Percentiles rank a stretch among this genome's conserved stretches.
Conservation (phyloP, 2,888 invertebrate species). For the Unio pictorum region DNA sequence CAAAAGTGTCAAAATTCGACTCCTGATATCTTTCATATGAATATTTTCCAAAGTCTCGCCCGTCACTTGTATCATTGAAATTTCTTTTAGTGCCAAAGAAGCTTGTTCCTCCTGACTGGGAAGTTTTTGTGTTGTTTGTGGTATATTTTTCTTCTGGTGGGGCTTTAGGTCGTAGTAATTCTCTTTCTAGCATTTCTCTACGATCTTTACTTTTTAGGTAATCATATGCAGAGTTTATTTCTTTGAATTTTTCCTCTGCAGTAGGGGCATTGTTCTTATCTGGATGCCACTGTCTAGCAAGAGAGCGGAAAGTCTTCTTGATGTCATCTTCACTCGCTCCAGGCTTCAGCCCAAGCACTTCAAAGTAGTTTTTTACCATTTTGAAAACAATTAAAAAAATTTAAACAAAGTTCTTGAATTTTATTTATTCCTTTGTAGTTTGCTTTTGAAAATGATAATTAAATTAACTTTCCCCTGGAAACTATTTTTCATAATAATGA, state of each 20-base stretch:
- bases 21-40: constrained; percentile 23
- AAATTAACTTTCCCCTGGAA: too few relatives aligned
- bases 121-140: too few relatives aligned
- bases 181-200: constrained; percentile 52
- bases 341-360: constrained; percentile 53
- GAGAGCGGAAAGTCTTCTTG: constrained; percentile 62
- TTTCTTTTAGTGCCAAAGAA: too few relatives aligned
- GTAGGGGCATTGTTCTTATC: constrained; percentile 64
- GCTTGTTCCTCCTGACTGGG: too few relatives aligned
- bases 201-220: constrained; percentile 55
- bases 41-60: constrained; percentile 23
- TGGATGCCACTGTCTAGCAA: constrained; percentile 66
- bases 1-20: constrained; percentile 27
- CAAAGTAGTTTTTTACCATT: constrained; percentile 56
- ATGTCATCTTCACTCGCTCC: constrained; percentile 62
- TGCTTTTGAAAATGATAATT: too few relatives aligned
- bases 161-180: constrained; percentile 35
- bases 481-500: too few relatives aligned
- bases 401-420: too few relatives aligned
- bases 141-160: constrained; percentile 1
- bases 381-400: not conserved
- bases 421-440: too few relatives aligned
- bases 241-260: constrained; percentile 68
- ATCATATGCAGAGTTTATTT: constrained; percentile 65
- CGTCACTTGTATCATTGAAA: too few relatives aligned